Evolutionary conservation across 1,140 invertebrate genomes (phyloP), one percentile per base, ranked within the genome.

Genomic region (Ceratina australensis): DNA sequence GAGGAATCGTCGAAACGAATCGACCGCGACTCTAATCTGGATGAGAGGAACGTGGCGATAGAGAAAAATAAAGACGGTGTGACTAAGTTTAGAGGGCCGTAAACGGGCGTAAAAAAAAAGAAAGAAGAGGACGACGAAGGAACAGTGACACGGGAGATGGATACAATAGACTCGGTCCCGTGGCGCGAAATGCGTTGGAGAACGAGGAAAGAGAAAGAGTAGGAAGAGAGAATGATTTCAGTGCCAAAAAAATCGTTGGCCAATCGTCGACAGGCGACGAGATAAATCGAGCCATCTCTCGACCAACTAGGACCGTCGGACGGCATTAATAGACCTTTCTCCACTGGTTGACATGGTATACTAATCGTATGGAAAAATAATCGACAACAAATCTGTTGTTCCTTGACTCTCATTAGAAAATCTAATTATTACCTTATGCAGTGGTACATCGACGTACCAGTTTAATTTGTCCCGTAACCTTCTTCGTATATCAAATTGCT

Each of bases 241-340:
- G 56, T 84, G 86, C 85, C 86, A 86, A 78, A 83, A 82, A 68
- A 57, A 82, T 83, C 61, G 61, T 28, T 42, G 67, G 56, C 82
- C 82, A 84, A 84, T 84, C 78, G 54, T 56, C 33, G 64, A 61
- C 28, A 20, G 64, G 42, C 73, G 73, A 52, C 77, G 59, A 59
- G 76, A 65, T 71, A 68, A 71, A 81, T 84, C 83, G 73, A 72
- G 82, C 69, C 63, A 80, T 80, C 54, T 81, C 78, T 72, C 79
- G 76, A 73, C 85, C 73, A 85, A 86, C 79, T 77, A 73, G 65
- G 65, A 28, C 74, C 56, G 60, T 69, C 74, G 66, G 61, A 42
- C 26, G 49, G 47, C 57, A 56, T 72, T 78, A 72, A 78, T 78
- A 78, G 75, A 63, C 59, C 49, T 72, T 56, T 60, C 63, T 59